Base-by-base conservation (phyloP, 92 coral and sea anemone genomes). In the Pocillopora meandrina region DNA sequence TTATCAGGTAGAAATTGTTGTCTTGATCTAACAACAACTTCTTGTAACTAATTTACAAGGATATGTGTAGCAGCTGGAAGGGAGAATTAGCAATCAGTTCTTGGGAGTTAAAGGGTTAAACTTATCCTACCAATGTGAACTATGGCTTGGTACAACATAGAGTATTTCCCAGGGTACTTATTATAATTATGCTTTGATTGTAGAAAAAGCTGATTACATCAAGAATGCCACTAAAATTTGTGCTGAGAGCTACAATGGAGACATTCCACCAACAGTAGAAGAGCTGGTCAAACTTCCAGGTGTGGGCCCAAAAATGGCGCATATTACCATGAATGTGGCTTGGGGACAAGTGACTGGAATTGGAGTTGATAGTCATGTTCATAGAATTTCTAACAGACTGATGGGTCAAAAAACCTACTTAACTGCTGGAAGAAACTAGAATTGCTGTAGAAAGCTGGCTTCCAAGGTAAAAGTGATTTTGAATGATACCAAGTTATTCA, bases 221-320 rank as follows among this genome's bases (percentile, higher is more conserved):
- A 95, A 95, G 81, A 85, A 97, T 72, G 91, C 97, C 34, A 97
- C 97, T 68, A 84, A 97, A 82, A 90, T 97, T 72, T 97, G 99
- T 89, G 91, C 91, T 63, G 95, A 91, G 63, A 77, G 89, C 63
- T 95, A 95, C 68, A 61, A 76, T 11, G 93, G 94, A 63, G 99
- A 97, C 80, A 97, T 97, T 69, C 99, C 99, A 73, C 93, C 98
- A 1, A 91, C 98, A 18, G 90, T 97, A 2, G 90, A 92, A 68
- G 99, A 93, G 60, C 86, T 97, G 3, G 85, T 93, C 2, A 56
- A 90, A 36, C 92, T 97, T 59, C 99, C 99, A 15, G 99, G 99
- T 23, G 99, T 97, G 18, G 99, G 99, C 11, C 99, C 99, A 12
- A 96, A 96, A 87, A 96, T 96, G 99, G 99, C 99, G 36, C 90